Percentiles rank a stretch among this genome's conserved stretches.
These are phyloP conservation scores for Malurus melanocephalus DNA, from an alignment of 2,113 vertebrate genomes.

Conservation along the genomic window DNA sequence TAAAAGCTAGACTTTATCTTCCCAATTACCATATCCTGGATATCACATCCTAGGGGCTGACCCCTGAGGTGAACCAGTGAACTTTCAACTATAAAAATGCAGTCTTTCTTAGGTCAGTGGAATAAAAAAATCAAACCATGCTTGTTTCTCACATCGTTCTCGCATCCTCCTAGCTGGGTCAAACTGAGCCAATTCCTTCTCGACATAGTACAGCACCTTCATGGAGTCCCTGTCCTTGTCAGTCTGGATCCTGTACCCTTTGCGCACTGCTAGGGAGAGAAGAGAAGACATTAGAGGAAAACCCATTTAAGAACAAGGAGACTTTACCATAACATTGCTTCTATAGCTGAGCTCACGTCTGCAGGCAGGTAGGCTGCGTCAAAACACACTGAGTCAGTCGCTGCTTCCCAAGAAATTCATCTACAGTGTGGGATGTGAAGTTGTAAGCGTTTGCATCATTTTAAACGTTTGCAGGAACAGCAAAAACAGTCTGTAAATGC, in stretches of 20 bases:
- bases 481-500: neutral
- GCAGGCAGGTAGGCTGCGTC: slow-evolving; percentile 16
- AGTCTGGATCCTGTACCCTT: slow-evolving; percentile 89
- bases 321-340: neutral
- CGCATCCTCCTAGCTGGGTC: slow-evolving; percentile 82
- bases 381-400: slow-evolving; percentile 33
- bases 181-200: slow-evolving; percentile 91
- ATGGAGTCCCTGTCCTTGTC: slow-evolving; percentile 88
- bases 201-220: slow-evolving; percentile 91
- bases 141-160: slow-evolving; percentile 85
- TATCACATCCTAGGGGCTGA: neutral
- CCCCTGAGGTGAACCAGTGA: neutral
- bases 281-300: neutral
- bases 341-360: neutral
- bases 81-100: neutral
- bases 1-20: neutral
- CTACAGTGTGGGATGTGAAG: neutral
- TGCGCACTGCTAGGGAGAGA: slow-evolving; percentile 74
- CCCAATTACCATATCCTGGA: neutral
- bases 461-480: neutral
- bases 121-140: neutral
- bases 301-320: neutral
- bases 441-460: slow-evolving; percentile 1
- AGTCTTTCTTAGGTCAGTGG: neutral
- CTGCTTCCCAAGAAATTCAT: neutral